Conservation (phyloP, 2,888 invertebrate genomes). For the Vannuccia rotundouncinata region DNA sequence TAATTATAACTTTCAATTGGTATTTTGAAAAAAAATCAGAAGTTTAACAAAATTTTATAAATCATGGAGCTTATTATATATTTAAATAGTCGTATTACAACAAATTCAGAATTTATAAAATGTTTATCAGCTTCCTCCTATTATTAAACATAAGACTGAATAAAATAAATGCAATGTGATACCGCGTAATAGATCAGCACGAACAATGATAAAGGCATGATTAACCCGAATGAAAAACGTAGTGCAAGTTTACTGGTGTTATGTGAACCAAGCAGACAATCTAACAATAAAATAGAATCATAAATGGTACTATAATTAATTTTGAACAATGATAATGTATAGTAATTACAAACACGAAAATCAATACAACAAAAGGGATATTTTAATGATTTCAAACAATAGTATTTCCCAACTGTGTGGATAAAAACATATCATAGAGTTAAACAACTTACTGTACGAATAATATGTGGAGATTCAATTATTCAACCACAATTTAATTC, state of each 20-base stretch:
- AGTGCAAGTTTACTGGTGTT: not conserved
- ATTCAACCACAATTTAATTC: not conserved
- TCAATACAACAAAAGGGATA: not conserved
- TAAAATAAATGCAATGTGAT: slow-evolving; percentile 26
- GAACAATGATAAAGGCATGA: not conserved
- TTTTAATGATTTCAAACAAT: not conserved
- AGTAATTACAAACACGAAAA: not conserved
- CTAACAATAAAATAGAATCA: not conserved
- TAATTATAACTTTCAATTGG: too few species aligned
- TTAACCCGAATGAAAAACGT: not conserved
- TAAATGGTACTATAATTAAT: not conserved
- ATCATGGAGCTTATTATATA: not conserved
- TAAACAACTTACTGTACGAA: not conserved
- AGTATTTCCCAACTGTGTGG: not conserved
- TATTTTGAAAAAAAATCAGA: too few species aligned
- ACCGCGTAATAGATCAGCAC: not conserved
- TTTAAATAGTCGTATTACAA: not conserved
- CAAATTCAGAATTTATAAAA: not conserved
- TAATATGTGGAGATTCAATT: not conserved
- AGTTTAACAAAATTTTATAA: not conserved
- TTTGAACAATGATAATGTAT: not conserved
- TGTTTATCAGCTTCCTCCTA: too few species aligned
- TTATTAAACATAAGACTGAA: too few species aligned
- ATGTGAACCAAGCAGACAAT: not conserved
- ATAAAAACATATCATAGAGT: not conserved